These are phyloP conservation scores for Hemibagrus guttatus DNA, from an alignment of 2,797 vertebrate species.

Conservation along the genomic window DNA sequence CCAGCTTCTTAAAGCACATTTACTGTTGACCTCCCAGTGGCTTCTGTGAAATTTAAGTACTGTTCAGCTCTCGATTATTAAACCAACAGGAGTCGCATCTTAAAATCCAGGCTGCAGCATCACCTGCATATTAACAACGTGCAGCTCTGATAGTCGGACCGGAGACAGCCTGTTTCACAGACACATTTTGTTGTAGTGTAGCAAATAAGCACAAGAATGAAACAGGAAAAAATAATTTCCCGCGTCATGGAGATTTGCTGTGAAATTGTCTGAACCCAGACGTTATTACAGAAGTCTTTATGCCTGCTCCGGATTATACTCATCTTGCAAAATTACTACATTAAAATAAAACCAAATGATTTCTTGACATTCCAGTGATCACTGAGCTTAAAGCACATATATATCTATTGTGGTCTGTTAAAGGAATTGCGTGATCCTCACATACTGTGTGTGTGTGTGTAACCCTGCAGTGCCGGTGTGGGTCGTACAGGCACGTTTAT, in stretches of 20 bases:
- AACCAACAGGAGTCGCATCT: neutral
- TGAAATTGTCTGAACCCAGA: neutral
- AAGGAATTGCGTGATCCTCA: neutral
- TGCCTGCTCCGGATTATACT: neutral
- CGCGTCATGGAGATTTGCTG: neutral
- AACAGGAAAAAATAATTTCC: neutral
- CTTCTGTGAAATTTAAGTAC: neutral
- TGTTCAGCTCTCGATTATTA: neutral
- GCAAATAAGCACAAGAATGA: neutral
- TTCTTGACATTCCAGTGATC: neutral
- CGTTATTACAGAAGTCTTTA: neutral
- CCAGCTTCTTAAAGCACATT: too few species aligned
- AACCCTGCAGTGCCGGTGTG: conserved; percentile 84
- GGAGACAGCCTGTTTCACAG: neutral
- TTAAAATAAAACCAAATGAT: neutral
- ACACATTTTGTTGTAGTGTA: neutral
- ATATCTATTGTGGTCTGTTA: neutral
- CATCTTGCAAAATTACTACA: neutral
- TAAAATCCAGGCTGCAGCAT: neutral
- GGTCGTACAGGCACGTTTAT: conserved; percentile 95
- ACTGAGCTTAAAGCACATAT: neutral
- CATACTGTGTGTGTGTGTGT: conserved; percentile 20
- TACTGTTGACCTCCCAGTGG: too few species aligned
- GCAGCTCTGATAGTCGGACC: neutral
- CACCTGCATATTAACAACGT: neutral